Percentiles rank a stretch among this genome's conserved stretches.
Conservation (phyloP, 2,113 vertebrate species). For the Coracopsis vasa region DNA sequence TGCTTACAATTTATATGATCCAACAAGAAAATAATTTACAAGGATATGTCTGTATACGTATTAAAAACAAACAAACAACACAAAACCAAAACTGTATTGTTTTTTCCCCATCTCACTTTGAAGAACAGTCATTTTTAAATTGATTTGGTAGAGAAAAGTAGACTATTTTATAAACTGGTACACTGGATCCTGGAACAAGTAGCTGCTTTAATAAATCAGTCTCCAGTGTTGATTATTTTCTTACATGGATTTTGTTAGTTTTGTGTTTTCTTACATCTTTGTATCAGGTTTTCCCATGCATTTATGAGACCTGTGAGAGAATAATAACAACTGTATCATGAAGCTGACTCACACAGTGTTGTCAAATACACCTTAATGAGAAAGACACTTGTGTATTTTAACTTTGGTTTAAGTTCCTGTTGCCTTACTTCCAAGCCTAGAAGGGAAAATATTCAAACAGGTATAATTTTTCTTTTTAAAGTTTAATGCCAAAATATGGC, state of each 20-base stretch:
- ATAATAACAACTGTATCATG: not conserved
- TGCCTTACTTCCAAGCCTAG: not conserved
- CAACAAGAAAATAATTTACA: not conserved
- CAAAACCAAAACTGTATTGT: not conserved
- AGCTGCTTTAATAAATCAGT: not conserved
- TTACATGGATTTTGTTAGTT: not conserved
- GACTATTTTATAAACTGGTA: not conserved
- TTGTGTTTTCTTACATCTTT: not conserved
- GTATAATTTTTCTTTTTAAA: not conserved
- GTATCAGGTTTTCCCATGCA: not conserved
- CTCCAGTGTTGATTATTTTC: not conserved
- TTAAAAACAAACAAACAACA: not conserved
- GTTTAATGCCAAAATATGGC: not conserved
- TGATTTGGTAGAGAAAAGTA: not conserved
- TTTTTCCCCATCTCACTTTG: not conserved
- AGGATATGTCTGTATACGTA: not conserved
- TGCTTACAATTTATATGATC: not conserved
- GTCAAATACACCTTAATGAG: not conserved
- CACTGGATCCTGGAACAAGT: not conserved
- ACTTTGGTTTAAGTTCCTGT: not conserved
- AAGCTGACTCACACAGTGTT: not conserved
- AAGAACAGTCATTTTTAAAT: not conserved
- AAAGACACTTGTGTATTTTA: not conserved
- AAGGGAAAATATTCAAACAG: not conserved
- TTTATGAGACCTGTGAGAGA: not conserved